Evolutionary conservation across 2,888 invertebrate species (phyloP).

Genomic region (Microctonus aethiopoides): DNA sequence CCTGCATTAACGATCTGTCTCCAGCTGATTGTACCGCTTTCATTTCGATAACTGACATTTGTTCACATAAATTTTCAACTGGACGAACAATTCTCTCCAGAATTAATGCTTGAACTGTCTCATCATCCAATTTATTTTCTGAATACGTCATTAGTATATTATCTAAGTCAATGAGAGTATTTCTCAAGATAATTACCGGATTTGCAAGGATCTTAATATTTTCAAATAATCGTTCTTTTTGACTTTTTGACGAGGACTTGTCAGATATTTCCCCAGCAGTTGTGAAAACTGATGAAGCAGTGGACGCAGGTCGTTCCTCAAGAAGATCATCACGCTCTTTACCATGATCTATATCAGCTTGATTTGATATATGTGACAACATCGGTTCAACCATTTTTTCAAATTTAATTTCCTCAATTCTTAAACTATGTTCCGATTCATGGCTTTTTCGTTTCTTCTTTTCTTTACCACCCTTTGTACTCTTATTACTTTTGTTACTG

Average conservation of each 20-base stretch:
- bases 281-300: slow-evolving; percentile 25
- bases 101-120: slow-evolving; percentile 47
- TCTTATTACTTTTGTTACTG: slow-evolving; percentile 32
- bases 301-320: slow-evolving; percentile 30
- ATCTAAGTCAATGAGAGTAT: slow-evolving; percentile 51
- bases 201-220: slow-evolving; percentile 48
- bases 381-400: slow-evolving; percentile 29
- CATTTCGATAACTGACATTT: slow-evolving; percentile 54
- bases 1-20: slow-evolving; percentile 54
- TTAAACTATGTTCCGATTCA: background rate
- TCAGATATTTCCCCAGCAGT: slow-evolving; percentile 44
- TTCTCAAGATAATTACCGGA: slow-evolving; percentile 52
- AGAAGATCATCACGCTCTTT: slow-evolving; percentile 31
- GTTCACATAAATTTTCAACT: slow-evolving; percentile 57
- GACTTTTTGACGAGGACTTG: slow-evolving; percentile 45
- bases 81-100: slow-evolving; percentile 54
- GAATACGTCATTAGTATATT: slow-evolving; percentile 38
- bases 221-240: slow-evolving; percentile 52
- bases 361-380: slow-evolving; percentile 1
- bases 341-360: slow-evolving; percentile 21
- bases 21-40: slow-evolving; percentile 56
- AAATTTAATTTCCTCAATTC: slow-evolving; percentile 32
- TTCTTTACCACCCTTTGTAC: background rate
- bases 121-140: slow-evolving; percentile 40
- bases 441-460: slow-evolving; percentile 19